Conservation (phyloP, 1,140 invertebrate genomes). For the Pseudachorutes palmiensis region DNA sequence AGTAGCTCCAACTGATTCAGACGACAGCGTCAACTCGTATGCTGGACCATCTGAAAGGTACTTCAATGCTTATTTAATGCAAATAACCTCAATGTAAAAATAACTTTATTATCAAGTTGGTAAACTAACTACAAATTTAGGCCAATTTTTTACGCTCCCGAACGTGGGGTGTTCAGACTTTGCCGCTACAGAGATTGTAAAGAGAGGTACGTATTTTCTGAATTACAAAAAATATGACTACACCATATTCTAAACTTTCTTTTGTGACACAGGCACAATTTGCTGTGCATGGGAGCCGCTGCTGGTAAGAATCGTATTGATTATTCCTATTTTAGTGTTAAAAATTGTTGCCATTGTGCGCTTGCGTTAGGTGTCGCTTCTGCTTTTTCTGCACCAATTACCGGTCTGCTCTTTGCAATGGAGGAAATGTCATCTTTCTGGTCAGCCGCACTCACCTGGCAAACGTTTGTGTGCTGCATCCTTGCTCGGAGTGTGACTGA, state of each 20-base stretch:
- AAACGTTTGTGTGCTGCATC: constrained; percentile 48
- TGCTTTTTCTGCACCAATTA: constrained; percentile 38
- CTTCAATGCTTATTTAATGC: no score
- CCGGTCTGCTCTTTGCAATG: constrained; percentile 38
- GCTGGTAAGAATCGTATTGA: constrained; percentile 6
- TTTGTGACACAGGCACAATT: constrained; percentile 41
- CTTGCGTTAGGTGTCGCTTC: constrained; percentile 37
- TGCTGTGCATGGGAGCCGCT: constrained; percentile 38
- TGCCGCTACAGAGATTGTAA: constrained; percentile 44
- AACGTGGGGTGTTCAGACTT: constrained; percentile 38
- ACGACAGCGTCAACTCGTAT: neutral
- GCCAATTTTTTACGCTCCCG: neutral
- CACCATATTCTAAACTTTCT: constrained; percentile 40
- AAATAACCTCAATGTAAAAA: no score
- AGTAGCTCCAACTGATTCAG: neutral
- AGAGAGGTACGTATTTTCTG: constrained; percentile 39
- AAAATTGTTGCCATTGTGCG: no score
- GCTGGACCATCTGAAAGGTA: no score
- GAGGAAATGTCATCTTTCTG: constrained; percentile 46
- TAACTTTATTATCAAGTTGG: no score
- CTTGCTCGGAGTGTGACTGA: constrained; percentile 46
- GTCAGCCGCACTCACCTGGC: constrained; percentile 45
- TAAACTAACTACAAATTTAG: no score
- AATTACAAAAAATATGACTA: neutral
- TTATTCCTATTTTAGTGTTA: neutral